A percentile compares a stretch with the other conserved stretches of the same genome.
Evolutionary conservation across 2,797 vertebrate species (phyloP).

Genomic region (Melanotaenia nigrans): DNA sequence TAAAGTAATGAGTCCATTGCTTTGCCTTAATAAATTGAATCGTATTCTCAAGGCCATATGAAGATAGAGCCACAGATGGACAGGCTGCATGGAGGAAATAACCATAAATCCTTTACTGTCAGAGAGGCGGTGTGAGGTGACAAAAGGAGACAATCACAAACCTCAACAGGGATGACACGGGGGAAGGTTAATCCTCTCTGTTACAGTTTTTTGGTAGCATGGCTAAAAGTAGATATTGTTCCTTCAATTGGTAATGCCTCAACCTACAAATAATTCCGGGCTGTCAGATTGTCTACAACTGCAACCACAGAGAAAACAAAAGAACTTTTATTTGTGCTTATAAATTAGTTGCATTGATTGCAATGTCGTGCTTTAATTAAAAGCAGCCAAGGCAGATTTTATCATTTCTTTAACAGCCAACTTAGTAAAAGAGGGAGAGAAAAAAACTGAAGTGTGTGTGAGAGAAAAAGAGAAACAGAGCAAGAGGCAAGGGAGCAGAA

Average conservation of each 20-base stretch:
- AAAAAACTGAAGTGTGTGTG: slow-evolving; percentile 1
- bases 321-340: slow-evolving; percentile 31
- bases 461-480: slow-evolving; percentile 45
- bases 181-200: slow-evolving; percentile 55
- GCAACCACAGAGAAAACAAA: slow-evolving; percentile 24
- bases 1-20: slow-evolving; percentile 99
- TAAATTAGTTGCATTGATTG: slow-evolving; percentile 28
- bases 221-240: slow-evolving; percentile 32
- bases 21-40: slow-evolving; percentile 99
- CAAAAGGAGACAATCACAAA: slow-evolving; percentile 86
- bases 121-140: slow-evolving; percentile 88
- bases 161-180: slow-evolving; percentile 70
- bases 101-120: slow-evolving; percentile 99
- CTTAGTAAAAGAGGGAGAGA: slow-evolving; percentile 9
- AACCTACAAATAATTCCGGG: slow-evolving; percentile 34
- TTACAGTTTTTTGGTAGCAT: slow-evolving; percentile 27
- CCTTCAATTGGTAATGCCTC: slow-evolving; percentile 29
- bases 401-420: slow-evolving; percentile 51
- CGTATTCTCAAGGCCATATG: slow-evolving; percentile 99
- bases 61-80: slow-evolving; percentile 98
- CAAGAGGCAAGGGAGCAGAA: slow-evolving; percentile 79
- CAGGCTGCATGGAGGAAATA: slow-evolving; percentile 91
- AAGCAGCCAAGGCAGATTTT: slow-evolving; percentile 50
- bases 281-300: slow-evolving; percentile 28
- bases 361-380: slow-evolving; percentile 26